Evolutionary conservation across 2,113 vertebrate species (phyloP).

Genomic region (Myxocyprinus asiaticus): DNA sequence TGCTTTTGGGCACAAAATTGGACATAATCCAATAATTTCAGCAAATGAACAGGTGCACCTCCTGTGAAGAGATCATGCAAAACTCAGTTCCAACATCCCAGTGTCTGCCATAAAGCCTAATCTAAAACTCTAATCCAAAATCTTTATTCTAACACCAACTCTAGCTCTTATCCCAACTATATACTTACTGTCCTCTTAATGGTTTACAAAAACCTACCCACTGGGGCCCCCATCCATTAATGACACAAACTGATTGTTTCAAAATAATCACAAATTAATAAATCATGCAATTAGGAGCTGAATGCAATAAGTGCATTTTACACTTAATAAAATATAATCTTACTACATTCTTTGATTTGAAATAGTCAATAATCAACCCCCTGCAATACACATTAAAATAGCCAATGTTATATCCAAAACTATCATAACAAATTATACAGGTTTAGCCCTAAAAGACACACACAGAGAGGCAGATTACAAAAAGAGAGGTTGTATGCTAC

Average conservation of each 20-base stretch:
- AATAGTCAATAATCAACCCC: background rate
- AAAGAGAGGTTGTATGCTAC: slow-evolving; percentile 59
- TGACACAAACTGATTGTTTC: background rate
- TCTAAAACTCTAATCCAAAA: too few relatives aligned
- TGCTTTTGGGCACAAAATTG: too few relatives aligned
- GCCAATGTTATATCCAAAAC: background rate
- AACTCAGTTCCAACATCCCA: background rate
- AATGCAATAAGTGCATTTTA: background rate
- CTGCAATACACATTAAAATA: background rate
- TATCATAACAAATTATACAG: background rate
- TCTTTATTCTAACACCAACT: too few relatives aligned
- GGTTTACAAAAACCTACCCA: too few relatives aligned
- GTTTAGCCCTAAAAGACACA: background rate
- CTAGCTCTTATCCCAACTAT: too few relatives aligned
- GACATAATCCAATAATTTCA: background rate
- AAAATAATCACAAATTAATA: background rate
- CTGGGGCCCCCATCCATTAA: background rate
- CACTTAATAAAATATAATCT: too few relatives aligned
- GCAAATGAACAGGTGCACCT: slow-evolving; percentile 11
- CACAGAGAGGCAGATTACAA: slow-evolving; percentile 28
- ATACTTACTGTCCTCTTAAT: background rate
- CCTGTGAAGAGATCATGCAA: background rate
- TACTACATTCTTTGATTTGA: background rate
- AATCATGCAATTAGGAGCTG: background rate
- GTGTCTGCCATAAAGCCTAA: slow-evolving; percentile 1